A percentile compares a stretch with the other conserved stretches of the same genome.
Conservation (phyloP, 2,888 invertebrate species). For the Panopea generosa region DNA sequence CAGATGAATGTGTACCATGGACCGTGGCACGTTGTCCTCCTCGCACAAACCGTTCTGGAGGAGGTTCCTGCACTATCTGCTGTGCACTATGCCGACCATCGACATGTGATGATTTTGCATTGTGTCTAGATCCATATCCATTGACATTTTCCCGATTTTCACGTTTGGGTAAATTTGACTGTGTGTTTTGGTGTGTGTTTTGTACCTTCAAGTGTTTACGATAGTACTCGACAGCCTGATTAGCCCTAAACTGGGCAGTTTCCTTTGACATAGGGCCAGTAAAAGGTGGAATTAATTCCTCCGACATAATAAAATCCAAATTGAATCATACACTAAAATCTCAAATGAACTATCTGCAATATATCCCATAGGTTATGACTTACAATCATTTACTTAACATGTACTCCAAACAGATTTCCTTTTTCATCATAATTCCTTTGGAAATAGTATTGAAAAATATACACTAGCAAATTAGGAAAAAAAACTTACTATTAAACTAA, state of each 20-base stretch:
- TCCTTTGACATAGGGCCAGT: slow-evolving; percentile 70
- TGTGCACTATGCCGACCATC: slow-evolving; percentile 62
- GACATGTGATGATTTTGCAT: slow-evolving; percentile 27
- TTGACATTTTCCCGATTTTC: slow-evolving; percentile 47
- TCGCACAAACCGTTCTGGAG: slow-evolving; percentile 62
- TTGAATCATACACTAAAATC: too few relatives aligned
- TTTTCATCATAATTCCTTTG: too few relatives aligned
- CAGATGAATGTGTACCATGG: slow-evolving; percentile 58
- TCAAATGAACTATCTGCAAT: too few relatives aligned
- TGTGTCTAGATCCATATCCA: slow-evolving; percentile 51
- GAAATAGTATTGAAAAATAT: too few relatives aligned
- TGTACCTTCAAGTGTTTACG: slow-evolving; percentile 70
- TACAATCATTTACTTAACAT: too few relatives aligned
- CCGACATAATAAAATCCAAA: slow-evolving; percentile 48
- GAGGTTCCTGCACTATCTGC: slow-evolving; percentile 43
- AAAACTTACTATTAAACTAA: too few relatives aligned
- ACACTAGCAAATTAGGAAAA: too few relatives aligned
- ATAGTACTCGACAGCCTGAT: slow-evolving; percentile 79
- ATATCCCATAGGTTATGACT: too few relatives aligned
- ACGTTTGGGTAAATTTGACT: too few relatives aligned
- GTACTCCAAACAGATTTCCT: too few relatives aligned
- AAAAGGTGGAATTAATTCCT: slow-evolving; percentile 64
- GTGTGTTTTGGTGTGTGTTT: slow-evolving; percentile 31
- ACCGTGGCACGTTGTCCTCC: slow-evolving; percentile 74
- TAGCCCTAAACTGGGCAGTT: slow-evolving; percentile 74